Evolutionary conservation across 2,888 invertebrate species (phyloP).

Genomic region (Diogma glabrata): DNA sequence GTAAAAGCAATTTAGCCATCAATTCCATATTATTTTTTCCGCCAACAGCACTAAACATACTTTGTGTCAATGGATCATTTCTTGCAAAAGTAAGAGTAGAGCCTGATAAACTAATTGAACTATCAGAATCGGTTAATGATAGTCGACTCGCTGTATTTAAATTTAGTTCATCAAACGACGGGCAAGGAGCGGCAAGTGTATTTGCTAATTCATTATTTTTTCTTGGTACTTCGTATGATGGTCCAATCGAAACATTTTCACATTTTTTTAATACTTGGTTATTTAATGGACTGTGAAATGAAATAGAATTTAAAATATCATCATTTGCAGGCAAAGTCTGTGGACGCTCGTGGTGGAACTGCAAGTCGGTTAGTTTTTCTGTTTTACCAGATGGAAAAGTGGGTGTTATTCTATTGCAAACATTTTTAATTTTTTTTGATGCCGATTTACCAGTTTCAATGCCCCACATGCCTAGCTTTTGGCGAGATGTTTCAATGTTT

Average conservation of each 20-base stretch:
- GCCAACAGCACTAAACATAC: conserved; percentile 7
- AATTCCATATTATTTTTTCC: not conserved
- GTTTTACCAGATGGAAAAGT: conserved; percentile 24
- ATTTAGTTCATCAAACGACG: conserved; percentile 33
- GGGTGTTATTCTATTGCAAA: conserved; percentile 6
- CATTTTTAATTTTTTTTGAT: conserved; percentile 24
- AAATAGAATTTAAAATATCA: conserved; percentile 32
- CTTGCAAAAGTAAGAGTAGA: conserved; percentile 3
- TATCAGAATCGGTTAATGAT: conserved; percentile 10
- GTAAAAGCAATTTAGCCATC: not conserved
- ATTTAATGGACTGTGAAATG: conserved; percentile 33
- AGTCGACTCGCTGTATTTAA: conserved; percentile 15
- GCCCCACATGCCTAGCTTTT: conserved; percentile 27
- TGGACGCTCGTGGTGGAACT: conserved; percentile 24
- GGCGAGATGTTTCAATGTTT: conserved; percentile 32
- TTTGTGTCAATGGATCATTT: conserved; percentile 15
- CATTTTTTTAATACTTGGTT: no score
- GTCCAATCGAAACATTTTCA: conserved; percentile 24
- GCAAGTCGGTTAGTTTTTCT: conserved; percentile 4
- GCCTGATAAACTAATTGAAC: not conserved
- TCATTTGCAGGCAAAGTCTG: conserved; percentile 33
- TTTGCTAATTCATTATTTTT: no score
- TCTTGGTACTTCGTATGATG: conserved; percentile 31
- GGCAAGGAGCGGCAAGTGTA: conserved; percentile 22
- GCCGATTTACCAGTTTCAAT: conserved; percentile 25